Evolutionary conservation across 2,113 vertebrate genomes (phyloP).

Genomic region (Spermophilus dauricus): DNA sequence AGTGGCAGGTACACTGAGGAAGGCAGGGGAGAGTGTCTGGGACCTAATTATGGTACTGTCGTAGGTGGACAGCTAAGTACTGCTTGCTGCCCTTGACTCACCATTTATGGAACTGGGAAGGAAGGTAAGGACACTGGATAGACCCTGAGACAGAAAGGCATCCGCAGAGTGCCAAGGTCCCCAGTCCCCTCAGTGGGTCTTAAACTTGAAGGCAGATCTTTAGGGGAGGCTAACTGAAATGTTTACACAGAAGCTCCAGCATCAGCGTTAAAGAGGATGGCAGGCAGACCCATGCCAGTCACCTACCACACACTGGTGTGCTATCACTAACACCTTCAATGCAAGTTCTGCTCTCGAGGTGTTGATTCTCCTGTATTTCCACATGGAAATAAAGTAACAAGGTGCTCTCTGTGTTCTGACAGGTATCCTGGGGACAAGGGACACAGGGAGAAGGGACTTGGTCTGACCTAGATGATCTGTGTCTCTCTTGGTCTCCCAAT

Average conservation of each 20-base stretch:
- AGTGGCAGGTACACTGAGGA: not conserved
- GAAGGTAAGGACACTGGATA: not conserved
- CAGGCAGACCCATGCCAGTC: accelerated
- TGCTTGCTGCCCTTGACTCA: not conserved
- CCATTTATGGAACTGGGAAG: not conserved
- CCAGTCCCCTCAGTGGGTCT: not conserved
- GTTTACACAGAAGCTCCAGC: not conserved
- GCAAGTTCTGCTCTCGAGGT: not conserved
- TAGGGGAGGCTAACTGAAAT: not conserved
- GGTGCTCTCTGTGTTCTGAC: not conserved
- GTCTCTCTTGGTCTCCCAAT: not conserved
- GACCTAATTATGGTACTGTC: not conserved
- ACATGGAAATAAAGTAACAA: not conserved
- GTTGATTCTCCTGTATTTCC: not conserved
- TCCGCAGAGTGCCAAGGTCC: not conserved
- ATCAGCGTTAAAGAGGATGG: not conserved
- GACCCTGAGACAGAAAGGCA: not conserved
- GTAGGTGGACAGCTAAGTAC: not conserved
- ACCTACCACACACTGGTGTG: not conserved
- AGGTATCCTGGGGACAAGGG: not conserved
- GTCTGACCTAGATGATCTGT: not conserved
- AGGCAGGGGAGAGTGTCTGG: not conserved
- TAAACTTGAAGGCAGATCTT: not conserved
- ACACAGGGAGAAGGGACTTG: not conserved
- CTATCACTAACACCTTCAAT: not conserved